Conservation (phyloP, 2,888 invertebrate species). For the Chalcosyrphus nemorum region DNA sequence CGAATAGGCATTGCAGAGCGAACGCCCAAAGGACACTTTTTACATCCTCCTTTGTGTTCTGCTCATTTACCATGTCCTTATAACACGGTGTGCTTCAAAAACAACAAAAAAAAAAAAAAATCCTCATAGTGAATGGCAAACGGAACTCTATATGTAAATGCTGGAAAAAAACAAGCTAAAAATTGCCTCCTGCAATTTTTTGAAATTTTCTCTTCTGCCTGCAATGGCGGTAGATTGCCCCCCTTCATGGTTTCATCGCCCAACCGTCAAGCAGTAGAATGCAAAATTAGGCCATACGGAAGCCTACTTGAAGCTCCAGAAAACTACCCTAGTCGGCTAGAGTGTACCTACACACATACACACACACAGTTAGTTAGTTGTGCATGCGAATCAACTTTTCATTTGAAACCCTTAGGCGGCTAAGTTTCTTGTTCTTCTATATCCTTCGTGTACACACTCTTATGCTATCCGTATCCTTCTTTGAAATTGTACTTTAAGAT, state of each 20-base stretch:
- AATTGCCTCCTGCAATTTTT: constrained; percentile 64
- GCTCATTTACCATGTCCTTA: constrained; percentile 12
- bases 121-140: background rate
- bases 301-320: constrained; percentile 55
- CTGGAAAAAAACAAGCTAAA: constrained; percentile 12
- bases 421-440: background rate
- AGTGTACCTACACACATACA: background rate
- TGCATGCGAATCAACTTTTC: constrained; percentile 57
- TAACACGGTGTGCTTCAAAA: constrained; percentile 19
- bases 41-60: constrained; percentile 5
- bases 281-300: constrained; percentile 65
- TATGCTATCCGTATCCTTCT: constrained; percentile 18
- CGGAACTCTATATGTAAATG: constrained; percentile 23
- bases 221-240: constrained; percentile 2
- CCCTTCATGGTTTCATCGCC: background rate
- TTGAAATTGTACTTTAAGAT: constrained; percentile 43
- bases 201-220: constrained; percentile 5
- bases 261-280: background rate
- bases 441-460: constrained; percentile 11
- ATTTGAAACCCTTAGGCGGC: constrained; percentile 49
- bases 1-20: constrained; percentile 30
- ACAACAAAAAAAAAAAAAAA: background rate
- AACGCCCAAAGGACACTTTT: constrained; percentile 39
- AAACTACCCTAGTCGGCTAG: no score
- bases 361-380: constrained; percentile 25